A percentile compares a stretch with the other conserved stretches of the same genome.
phyloP scores from a whole-genome alignment of 2,797 vertebrate genomes.

The Gobio occitaniae region DNA sequence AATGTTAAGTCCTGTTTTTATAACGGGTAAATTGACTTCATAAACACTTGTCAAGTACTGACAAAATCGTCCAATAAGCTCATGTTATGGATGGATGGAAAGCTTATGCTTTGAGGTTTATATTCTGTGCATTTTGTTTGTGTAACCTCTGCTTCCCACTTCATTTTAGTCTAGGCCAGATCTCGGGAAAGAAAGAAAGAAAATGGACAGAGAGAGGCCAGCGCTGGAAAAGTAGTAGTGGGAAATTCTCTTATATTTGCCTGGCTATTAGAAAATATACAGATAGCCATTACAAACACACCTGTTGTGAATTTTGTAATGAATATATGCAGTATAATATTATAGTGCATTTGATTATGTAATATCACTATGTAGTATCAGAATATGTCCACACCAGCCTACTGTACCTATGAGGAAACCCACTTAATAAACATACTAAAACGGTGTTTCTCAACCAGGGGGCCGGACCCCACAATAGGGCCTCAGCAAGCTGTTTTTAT shows the following conservation, averaged over 20 bases:
- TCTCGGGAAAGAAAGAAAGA: not conserved
- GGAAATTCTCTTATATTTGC: not conserved
- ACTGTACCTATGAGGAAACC: not conserved
- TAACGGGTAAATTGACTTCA: not conserved
- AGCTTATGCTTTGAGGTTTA: not conserved
- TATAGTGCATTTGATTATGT: not conserved
- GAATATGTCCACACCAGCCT: not conserved
- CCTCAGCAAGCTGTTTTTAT: not conserved
- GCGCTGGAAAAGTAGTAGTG: not conserved
- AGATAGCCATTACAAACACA: not conserved
- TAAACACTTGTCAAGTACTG: not conserved
- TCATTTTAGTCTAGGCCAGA: not conserved
- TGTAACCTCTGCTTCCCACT: not conserved
- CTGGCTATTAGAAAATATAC: not conserved
- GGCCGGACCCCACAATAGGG: not conserved
- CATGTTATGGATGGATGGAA: too few relatives aligned
- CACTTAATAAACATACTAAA: not conserved
- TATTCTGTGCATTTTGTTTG: not conserved
- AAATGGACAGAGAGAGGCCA: not conserved
- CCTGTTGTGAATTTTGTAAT: not conserved
- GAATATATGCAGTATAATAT: not conserved
- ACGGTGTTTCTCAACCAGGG: not conserved
- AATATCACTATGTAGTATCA: not conserved
- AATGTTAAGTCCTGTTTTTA: not conserved
- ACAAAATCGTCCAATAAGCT: not conserved